Evolutionary conservation across 2,797 vertebrate genomes (phyloP), one percentile per base, ranked within the genome.

Genomic region (Tympanoctomys barrerae): DNA sequence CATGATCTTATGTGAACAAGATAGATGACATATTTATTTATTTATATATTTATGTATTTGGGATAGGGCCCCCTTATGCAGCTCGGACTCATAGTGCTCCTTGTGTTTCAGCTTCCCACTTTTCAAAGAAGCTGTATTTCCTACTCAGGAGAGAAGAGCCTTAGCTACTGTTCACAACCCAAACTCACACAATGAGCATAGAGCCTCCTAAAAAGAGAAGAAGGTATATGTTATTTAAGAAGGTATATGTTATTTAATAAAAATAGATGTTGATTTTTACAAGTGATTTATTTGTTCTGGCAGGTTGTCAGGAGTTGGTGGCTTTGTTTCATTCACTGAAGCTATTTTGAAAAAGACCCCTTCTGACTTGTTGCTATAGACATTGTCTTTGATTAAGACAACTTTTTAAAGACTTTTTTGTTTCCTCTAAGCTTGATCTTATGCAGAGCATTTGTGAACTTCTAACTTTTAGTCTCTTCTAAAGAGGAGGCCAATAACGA

Each of bases 311-410:
- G 78, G 80, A 95, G 82, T 39, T 57, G 49, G n/a, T 59, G 46
- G 31, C 79, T 94, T 95, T 9, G 6, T 95, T 94, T 96, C 24
- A 68, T 77, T 96, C 85, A 42, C 13, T 78, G 91, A 78, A 94
- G 26, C 73, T 94, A 39, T 85, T 96, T 82, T 90, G 89, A 59
- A 54, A 81, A 94, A 94, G 33, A 81, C 16, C 33, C 75, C 64
- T 89, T 96, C 36, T 82, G 77, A 83, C 52, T 85, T 84, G 54
- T 77, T 66, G 71, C 42, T 82, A 64, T 78, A 94, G 73, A 94
- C 57, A 54, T 19, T 94, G 87, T 82, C n/a, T 22, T 83, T 61
- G 78, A 71, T 80, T 77, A 95, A 88, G 88, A 94, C 33, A 70
- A 36, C 36, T 71, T 71, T 36, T 9, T 36, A 22, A 71, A 49